Evolutionary conservation across 2,888 invertebrate species (phyloP), one percentile per base, ranked within the genome.

Genomic region (Dromius quadrimaculatus): DNA sequence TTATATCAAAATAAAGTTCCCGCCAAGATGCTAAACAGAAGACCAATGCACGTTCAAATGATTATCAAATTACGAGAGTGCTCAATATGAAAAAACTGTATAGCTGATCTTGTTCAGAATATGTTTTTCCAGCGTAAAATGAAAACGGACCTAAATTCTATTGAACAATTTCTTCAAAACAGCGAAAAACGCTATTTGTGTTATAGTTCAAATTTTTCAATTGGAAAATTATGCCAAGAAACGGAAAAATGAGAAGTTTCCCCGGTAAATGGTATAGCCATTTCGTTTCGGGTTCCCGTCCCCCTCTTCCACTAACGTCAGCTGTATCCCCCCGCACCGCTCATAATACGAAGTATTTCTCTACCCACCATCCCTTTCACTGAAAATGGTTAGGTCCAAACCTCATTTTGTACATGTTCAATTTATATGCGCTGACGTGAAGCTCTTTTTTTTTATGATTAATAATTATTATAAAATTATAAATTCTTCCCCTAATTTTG

Each of bases 381-480:
- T 74, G 74, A 78, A 77, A 83, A 82, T 84, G 84, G 84, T 83
- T 83, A 76, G 76, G 80, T 78, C 84, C 83, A 77, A 82, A 81
- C 82, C 83, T 82, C 82, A 82, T 83, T 83, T 82, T 82, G 83
- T 82, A 81, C 82, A 74, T 73, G 73, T 73, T 71, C 73, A 72
- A 72, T 77, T 72, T 61, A 71, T 73, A 63, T 73, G 76, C 71
- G 73, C 74, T 72, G 73, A 57, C 69, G 72, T 71, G 43, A 70
- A 47, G 50, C 32, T 36, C 23, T 68, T 68, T n/a, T n/a, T n/a
- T n/a, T n/a, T 66, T 66, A 43, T 68, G 23, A 65, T 50, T 65
- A 50, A 50, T 65, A 50, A 50, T 47, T 32, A 47, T 47, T 62
- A 22, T 41, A 41, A 38, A 62, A 41, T 34, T 41, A 41, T 19